Evolutionary conservation across 2,888 invertebrate species (phyloP).

Genomic region (Drosophila nigritarsus): DNA sequence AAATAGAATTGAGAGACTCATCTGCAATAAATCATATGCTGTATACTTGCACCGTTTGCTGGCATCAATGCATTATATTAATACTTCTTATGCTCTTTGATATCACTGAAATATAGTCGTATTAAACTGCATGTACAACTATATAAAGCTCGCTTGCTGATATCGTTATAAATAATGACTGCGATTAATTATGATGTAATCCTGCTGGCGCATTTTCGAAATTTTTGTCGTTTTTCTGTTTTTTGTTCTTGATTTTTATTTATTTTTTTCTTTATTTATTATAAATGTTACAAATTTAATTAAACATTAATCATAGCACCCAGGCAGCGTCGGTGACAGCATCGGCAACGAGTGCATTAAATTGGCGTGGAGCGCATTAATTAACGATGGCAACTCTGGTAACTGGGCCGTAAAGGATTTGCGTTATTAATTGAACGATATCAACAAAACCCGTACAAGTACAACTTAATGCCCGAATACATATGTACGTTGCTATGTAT

Average conservation of each 20-base stretch:
- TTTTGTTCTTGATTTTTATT: slow-evolving; percentile 3
- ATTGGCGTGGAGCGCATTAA: slow-evolving; percentile 66
- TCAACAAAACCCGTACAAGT: slow-evolving; percentile 15
- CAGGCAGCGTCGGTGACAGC: slow-evolving; percentile 7
- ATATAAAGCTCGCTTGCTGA: slow-evolving; percentile 24
- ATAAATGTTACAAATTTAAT: slow-evolving; percentile 67
- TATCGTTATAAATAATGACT: slow-evolving; percentile 75
- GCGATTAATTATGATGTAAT: slow-evolving; percentile 75
- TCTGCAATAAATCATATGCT: not conserved
- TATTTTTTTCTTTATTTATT: slow-evolving; percentile 22
- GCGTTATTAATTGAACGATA: slow-evolving; percentile 69
- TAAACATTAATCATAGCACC: slow-evolving; percentile 71
- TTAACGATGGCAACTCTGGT: slow-evolving; percentile 60
- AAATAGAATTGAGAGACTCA: not conserved
- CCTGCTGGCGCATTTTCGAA: slow-evolving; percentile 40
- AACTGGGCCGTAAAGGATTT: slow-evolving; percentile 72
- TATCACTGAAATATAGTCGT: not conserved
- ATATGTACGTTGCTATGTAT: not conserved
- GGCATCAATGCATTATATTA: not conserved
- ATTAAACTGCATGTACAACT: slow-evolving; percentile 14
- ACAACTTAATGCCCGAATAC: slow-evolving; percentile 20
- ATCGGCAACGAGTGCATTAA: slow-evolving; percentile 52
- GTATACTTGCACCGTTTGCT: not conserved
- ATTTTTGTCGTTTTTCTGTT: slow-evolving; percentile 11
- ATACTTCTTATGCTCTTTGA: slow-evolving; percentile 4